Evolutionary conservation across 2,888 invertebrate genomes (phyloP), one percentile per base, ranked within the genome.

Genomic region (Trachelus tabidus): DNA sequence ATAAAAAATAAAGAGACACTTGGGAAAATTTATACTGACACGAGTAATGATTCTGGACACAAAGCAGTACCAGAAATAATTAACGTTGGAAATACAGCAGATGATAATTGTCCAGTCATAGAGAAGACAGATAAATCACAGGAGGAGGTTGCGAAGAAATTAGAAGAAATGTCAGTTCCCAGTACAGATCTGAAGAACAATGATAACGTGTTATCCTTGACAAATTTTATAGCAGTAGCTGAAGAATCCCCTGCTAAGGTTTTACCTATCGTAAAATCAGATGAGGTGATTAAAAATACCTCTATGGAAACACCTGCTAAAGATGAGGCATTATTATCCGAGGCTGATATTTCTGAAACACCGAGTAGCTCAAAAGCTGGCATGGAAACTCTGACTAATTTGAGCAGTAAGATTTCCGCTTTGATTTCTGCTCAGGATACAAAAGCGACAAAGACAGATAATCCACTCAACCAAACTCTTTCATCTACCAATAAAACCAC

Each of bases 281-380:
- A 56, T 56, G 80, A 71, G 15, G 75, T 71, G n/a, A 35, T 56
- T 34, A 73, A 33, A 6, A 73, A 78, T 34, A 68, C 74, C 37
- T 68, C 69, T 0, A 83, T 84, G 69, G 91, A 91, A 80, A 91
- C 91, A 0, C 91, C 91, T 6, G 88, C 84, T 0, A 91, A 91
- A 73, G 87, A 90, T 31, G 90, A 91, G 0, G 81, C 81, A 75
- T 78, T 84, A 4, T 79, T 88, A 1, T 74, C 84, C 1, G 90
- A 91, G 75, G 87, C 86, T 1, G 82, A 85, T 23, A 91, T 91
- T 78, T 89, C 89, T 1, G 91, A 90, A 73, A 91, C 91, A 1
- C 91, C 91, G 0, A 89, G 85, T 68, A 88, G 90, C 75, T 88
- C 91, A 0, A 89, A 91, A 79, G 37, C 79, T 0, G 90, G 89